phyloP scores from a whole-genome alignment of 2,888 invertebrate species.

The Lithodes maja region DNA sequence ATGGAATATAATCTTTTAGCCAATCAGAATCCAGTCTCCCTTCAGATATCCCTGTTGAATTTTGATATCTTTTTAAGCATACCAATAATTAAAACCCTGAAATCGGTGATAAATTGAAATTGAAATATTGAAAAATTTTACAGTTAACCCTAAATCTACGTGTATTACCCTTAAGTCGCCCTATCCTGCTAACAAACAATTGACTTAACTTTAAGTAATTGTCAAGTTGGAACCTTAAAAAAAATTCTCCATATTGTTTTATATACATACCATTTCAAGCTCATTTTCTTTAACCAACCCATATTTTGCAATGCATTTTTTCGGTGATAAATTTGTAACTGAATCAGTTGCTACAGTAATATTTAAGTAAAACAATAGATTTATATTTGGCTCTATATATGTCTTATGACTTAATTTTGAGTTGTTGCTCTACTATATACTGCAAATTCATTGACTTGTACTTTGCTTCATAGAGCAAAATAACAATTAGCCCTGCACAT shows the following conservation, averaged over 20 bases:
- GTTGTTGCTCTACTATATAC: background rate
- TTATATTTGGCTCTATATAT: background rate
- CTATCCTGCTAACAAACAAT: background rate
- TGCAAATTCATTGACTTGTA: background rate
- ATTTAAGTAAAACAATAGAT: background rate
- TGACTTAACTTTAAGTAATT: background rate
- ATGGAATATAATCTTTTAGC: too few species aligned
- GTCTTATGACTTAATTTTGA: slow-evolving; percentile 1
- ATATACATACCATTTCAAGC: background rate
- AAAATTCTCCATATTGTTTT: background rate
- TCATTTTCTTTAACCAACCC: background rate
- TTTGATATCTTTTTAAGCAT: background rate
- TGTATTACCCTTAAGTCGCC: background rate
- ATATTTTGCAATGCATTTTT: too few species aligned
- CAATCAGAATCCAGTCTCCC: background rate
- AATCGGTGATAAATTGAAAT: background rate
- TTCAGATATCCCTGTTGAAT: background rate
- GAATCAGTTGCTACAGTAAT: too few species aligned
- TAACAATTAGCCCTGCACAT: background rate
- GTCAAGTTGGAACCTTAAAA: background rate
- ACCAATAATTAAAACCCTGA: slow-evolving; percentile 17
- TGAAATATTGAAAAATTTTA: background rate
- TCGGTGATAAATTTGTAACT: too few species aligned
- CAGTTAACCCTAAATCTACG: background rate
- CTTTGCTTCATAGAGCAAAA: background rate